Evolutionary conservation across 1,140 invertebrate species (phyloP), one percentile per base, ranked within the genome.

Genomic region (Drosophila eugracilis): DNA sequence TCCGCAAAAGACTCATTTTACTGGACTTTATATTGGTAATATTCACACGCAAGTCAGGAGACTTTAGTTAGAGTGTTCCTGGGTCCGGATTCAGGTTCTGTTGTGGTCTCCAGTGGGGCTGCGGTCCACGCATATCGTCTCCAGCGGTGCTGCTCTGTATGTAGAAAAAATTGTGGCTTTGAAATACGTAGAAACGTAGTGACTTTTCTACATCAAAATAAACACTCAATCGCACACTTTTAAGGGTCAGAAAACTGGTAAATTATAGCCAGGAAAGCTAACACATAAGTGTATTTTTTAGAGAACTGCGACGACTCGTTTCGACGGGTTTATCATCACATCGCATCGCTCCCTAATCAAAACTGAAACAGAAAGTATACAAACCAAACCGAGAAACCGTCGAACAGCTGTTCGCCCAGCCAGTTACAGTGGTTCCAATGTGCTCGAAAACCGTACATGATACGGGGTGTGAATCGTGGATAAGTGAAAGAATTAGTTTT

Each of bases 341-440:
- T 41, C 71, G 79, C 76, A 77, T 79, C 55, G 37, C 37, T 66
- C 79, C 67, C 78, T 81, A 85, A 81, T 86, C 81, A 81, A 74
- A 85, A 86, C 66, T 77, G 80, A 81, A 76, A 80, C 81, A 85
- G 54, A 77, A 85, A 83, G 80, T 80, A 85, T 86, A 80, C 70
- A 70, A 70, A 70, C 70, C 70, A 70, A 70, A 70, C 70, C 77
- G 77, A 77, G 77, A 78, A 66, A 66, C 69, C 67, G 65, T 36
- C 50, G 39, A 85, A 85, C 81, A 86, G 81, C 81, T 86, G 81
- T 88, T 86, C 49, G 41, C 37, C 36, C 36, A 45, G 49, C 49
- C 37, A 72, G 62, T 32, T 36, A 60, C 59, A 70, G 63, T 74
- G 70, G 70, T 42, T 1, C 57, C 12, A 41, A n/a, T 21, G 17